Conservation (phyloP, 2,888 invertebrate genomes). For the Nomada lathburiana region DNA sequence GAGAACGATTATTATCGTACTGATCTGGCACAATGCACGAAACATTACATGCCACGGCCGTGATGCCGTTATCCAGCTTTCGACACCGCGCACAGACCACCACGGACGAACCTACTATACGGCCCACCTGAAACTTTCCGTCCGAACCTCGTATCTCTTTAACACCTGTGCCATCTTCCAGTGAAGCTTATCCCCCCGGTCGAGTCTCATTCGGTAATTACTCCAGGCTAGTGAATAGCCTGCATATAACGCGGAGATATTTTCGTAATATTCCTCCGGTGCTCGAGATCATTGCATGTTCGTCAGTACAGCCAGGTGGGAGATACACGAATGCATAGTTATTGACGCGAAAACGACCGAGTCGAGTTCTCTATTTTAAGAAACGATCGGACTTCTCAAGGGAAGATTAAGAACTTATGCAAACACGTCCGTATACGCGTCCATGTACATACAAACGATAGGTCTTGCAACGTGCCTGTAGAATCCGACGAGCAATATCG, state of each 20-base stretch:
- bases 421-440: constrained; percentile 27
- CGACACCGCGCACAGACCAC: constrained; percentile 24
- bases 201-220: constrained; percentile 39
- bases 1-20: constrained; percentile 62
- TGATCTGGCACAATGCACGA: constrained; percentile 62
- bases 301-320: constrained; percentile 8
- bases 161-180: constrained; percentile 27
- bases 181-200: constrained; percentile 2
- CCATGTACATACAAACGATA: constrained; percentile 16
- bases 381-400: constrained; percentile 35
- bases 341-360: constrained; percentile 6
- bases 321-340: constrained; percentile 17
- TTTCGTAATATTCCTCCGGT: constrained; percentile 1
- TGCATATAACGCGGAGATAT: background rate
- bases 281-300: constrained; percentile 15
- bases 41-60: constrained; percentile 54
- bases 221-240: constrained; percentile 13
- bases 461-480: constrained; percentile 22
- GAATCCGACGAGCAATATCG: constrained; percentile 21
- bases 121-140: constrained; percentile 13
- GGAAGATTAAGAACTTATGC: constrained; percentile 45
- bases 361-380: constrained; percentile 33
- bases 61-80: constrained; percentile 46
- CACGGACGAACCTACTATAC: background rate
- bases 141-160: background rate